Evolutionary conservation across 2,888 invertebrate genomes (phyloP).

Genomic region (Xestia xanthographa): DNA sequence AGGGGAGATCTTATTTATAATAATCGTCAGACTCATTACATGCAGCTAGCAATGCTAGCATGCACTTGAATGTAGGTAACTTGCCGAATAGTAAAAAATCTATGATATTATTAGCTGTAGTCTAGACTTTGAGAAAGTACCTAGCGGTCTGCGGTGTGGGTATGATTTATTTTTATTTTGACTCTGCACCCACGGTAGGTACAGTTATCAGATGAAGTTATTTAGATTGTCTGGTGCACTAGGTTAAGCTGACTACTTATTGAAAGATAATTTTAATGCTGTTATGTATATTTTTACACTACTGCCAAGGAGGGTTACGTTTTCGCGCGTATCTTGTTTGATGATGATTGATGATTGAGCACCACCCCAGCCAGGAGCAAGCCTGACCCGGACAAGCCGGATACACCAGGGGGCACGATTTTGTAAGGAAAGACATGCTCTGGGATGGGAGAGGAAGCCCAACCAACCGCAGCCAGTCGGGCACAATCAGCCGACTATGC

Average conservation of each 20-base stretch:
- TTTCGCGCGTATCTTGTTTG: too few species aligned
- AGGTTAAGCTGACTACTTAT: neutral
- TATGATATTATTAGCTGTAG: neutral
- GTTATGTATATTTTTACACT: too few species aligned
- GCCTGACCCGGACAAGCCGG: too few species aligned
- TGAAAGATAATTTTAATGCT: too few species aligned
- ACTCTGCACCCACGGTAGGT: neutral
- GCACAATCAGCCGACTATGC: too few species aligned
- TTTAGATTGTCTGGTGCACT: neutral
- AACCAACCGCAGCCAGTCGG: too few species aligned
- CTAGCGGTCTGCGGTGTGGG: conserved; percentile 1
- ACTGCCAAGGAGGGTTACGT: too few species aligned
- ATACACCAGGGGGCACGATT: too few species aligned
- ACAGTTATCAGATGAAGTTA: neutral
- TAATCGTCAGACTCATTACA: neutral
- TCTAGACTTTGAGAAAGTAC: conserved; percentile 37
- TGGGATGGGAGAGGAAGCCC: too few species aligned
- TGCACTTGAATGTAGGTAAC: conserved; percentile 21
- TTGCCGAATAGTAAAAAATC: neutral
- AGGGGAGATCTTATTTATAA: neutral
- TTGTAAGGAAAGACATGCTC: too few species aligned
- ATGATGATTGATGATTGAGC: too few species aligned
- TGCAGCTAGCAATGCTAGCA: conserved; percentile 5
- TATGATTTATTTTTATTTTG: neutral
- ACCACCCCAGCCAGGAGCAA: too few species aligned